Percentiles rank a stretch among this genome's conserved stretches.
phyloP scores from a whole-genome alignment of 1,140 invertebrate genomes.

The Platyura marginata region DNA sequence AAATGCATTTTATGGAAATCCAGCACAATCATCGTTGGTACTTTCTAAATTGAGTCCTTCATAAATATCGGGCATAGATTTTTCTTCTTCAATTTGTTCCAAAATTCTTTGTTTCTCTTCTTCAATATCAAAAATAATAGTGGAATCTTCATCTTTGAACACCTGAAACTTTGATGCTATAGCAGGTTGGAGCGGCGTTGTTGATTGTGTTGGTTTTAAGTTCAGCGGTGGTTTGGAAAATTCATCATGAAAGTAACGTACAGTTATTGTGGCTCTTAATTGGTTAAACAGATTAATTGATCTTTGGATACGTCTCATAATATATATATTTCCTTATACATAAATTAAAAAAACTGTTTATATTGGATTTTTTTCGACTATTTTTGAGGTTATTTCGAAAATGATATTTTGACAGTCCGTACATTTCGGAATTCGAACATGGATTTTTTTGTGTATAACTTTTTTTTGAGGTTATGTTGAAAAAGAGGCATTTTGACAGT shows the following conservation, averaged over 20 bases:
- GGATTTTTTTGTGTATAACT: no score
- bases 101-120: conserved; percentile 33
- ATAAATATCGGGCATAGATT: conserved; percentile 23
- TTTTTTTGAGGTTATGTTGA: no score
- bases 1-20: conserved; percentile 12
- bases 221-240: neutral
- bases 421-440: no score
- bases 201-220: neutral
- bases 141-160: conserved; percentile 36
- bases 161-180: neutral
- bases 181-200: neutral
- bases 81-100: conserved; percentile 23
- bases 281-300: no score
- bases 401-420: no score
- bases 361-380: no score
- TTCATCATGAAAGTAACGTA: neutral
- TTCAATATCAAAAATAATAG: conserved; percentile 42
- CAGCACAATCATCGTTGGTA: conserved; percentile 32
- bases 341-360: no score
- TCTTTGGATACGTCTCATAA: no score
- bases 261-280: no score
- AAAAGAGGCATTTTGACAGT: no score
- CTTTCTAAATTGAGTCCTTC: conserved; percentile 27
- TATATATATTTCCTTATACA: no score
- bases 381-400: no score